These are phyloP conservation scores for Lepus americanus DNA, from an alignment of 2,113 vertebrate genomes.

Conservation along the genomic window DNA sequence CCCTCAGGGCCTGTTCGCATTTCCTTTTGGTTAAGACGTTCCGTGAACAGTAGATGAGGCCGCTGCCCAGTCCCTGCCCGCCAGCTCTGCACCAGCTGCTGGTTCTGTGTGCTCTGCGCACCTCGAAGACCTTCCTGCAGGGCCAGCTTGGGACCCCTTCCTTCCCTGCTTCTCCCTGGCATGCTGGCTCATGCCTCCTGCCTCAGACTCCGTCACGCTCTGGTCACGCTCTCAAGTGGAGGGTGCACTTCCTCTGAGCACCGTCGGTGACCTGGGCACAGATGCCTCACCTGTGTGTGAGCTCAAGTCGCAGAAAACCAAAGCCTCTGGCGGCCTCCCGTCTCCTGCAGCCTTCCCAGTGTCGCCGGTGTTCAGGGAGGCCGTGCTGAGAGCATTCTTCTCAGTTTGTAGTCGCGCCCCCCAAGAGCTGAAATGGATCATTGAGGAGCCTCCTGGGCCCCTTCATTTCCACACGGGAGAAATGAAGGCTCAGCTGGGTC, in stretches of 20 bases:
- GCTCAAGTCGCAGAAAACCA: neutral
- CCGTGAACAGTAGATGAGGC: neutral
- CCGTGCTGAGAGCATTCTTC: neutral
- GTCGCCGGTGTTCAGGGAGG: neutral
- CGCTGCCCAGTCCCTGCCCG: neutral
- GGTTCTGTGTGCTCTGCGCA: fast-evolving
- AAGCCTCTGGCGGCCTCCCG: neutral
- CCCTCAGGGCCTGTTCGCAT: neutral
- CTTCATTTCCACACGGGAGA: constrained; percentile 24
- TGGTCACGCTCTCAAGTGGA: too few relatives aligned
- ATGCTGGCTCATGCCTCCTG: neutral
- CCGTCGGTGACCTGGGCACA: neutral
- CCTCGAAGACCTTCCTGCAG: neutral
- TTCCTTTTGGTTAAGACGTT: neutral
- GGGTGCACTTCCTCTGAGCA: too few relatives aligned
- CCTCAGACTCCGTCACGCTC: neutral
- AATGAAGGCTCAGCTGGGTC: neutral
- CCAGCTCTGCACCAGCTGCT: neutral
- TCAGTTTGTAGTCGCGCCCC: neutral
- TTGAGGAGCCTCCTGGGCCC: neutral
- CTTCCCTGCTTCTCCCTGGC: too few relatives aligned
- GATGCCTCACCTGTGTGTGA: neutral
- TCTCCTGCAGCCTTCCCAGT: neutral
- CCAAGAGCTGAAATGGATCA: neutral
- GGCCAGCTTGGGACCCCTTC: neutral